These are phyloP conservation scores for Halichoeres trimaculatus DNA, from an alignment of 2,113 vertebrate species.

Conservation along the genomic window DNA sequence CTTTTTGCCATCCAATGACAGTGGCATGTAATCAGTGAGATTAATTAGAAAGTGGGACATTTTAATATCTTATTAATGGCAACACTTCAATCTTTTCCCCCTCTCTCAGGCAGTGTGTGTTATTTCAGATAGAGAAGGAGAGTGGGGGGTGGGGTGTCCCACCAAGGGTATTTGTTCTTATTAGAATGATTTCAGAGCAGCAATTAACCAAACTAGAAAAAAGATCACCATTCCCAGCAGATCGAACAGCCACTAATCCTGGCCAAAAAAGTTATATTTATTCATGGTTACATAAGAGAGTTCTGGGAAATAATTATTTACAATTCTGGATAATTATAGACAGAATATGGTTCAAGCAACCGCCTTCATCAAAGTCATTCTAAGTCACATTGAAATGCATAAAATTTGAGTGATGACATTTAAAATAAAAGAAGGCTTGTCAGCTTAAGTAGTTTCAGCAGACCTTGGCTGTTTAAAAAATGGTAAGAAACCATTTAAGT, in stretches of 20 bases:
- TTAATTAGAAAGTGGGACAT: slow-evolving; percentile 62
- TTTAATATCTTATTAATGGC: slow-evolving; percentile 68
- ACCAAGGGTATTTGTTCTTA: slow-evolving; percentile 62
- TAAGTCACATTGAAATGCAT: background rate
- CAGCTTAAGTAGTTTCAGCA: background rate
- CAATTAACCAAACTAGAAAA: slow-evolving; percentile 66
- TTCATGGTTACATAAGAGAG: slow-evolving; percentile 57
- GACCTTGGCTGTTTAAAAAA: no score
- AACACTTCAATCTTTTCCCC: slow-evolving; percentile 52
- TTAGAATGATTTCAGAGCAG: slow-evolving; percentile 65
- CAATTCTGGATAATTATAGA: slow-evolving; percentile 66
- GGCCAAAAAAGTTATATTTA: slow-evolving; percentile 63
- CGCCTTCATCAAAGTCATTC: slow-evolving; percentile 33
- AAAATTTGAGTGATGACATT: slow-evolving; percentile 5
- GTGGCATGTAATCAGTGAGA: slow-evolving; percentile 59
- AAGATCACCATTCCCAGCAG: slow-evolving; percentile 41
- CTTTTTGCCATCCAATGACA: slow-evolving; percentile 49
- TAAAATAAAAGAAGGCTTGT: background rate
- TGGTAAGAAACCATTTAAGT: no score
- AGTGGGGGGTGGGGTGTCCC: slow-evolving; percentile 16
- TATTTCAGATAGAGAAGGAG: background rate
- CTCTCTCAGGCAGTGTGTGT: slow-evolving; percentile 5
- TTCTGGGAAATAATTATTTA: slow-evolving; percentile 57
- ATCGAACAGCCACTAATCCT: slow-evolving; percentile 53
- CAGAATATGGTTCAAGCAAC: slow-evolving; percentile 37